These are phyloP conservation scores for Eudyptes chrysolophus DNA, from an alignment of 2,113 vertebrate genomes.

Conservation along the genomic window DNA sequence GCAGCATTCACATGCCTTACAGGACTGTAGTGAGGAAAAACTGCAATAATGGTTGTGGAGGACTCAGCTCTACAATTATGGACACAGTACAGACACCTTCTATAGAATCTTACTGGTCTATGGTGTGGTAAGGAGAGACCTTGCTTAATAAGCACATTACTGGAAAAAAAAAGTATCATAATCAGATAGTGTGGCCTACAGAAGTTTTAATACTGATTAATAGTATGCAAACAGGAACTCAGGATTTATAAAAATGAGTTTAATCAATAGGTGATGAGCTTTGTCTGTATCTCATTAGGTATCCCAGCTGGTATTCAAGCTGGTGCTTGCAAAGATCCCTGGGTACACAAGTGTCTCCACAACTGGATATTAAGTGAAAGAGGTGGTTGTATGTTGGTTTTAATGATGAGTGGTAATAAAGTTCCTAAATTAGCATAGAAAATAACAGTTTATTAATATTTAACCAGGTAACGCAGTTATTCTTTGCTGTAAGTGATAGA, in stretches of 20 bases:
- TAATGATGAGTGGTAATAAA: background rate
- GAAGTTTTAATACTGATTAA: background rate
- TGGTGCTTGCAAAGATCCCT: background rate
- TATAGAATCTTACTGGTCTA: background rate
- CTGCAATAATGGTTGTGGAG: background rate
- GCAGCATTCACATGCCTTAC: background rate
- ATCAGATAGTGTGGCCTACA: fast-evolving
- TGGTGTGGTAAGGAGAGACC: background rate
- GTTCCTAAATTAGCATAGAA: background rate
- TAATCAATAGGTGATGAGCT: background rate
- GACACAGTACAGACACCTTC: background rate
- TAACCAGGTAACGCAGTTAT: background rate
- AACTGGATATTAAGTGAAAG: background rate
- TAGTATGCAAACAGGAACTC: background rate
- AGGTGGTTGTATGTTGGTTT: background rate
- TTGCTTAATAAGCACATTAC: background rate
- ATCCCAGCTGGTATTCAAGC: background rate
- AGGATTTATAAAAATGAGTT: background rate
- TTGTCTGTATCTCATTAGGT: background rate
- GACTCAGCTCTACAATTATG: background rate
- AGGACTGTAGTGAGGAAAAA: background rate
- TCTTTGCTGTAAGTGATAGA: background rate
- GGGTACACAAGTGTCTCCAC: background rate
- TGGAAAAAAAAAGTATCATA: background rate
- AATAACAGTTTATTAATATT: background rate